Percentiles rank a stretch among this genome's conserved stretches.
These are phyloP conservation scores for Stichopus horrens DNA, from an alignment of 53 echinoderm and acorn worm genomes.

Conservation along the genomic window DNA sequence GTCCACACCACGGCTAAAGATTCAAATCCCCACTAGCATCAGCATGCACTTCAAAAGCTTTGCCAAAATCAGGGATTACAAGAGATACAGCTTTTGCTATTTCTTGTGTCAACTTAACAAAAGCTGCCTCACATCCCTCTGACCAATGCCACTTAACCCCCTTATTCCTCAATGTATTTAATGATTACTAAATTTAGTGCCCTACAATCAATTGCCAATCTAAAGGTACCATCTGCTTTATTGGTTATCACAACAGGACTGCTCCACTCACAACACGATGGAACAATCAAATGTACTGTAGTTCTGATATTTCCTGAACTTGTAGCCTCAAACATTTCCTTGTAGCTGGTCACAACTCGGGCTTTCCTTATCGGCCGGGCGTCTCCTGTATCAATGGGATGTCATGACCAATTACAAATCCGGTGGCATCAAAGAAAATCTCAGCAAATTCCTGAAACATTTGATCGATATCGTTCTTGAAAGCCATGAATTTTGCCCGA, in stretches of 20 bases:
- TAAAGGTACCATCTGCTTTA: neutral
- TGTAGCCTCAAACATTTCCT: neutral
- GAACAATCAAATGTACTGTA: neutral
- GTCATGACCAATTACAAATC: neutral
- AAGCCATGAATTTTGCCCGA: neutral
- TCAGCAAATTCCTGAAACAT: neutral
- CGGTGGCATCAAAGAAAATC: neutral
- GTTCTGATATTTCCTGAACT: neutral
- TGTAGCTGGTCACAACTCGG: neutral
- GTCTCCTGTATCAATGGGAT: constrained; percentile 3
- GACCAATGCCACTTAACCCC: constrained; percentile 12
- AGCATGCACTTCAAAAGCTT: neutral
- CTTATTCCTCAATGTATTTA: neutral
- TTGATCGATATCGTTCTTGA: neutral
- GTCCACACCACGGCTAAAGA: constrained; percentile 65
- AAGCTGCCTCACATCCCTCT: neutral
- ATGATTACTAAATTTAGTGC: neutral
- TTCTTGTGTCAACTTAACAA: neutral
- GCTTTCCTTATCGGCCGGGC: neutral
- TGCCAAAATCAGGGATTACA: neutral
- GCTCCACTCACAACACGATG: neutral
- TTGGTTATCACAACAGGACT: neutral
- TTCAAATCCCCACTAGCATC: constrained; percentile 43
- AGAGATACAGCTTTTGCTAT: neutral
- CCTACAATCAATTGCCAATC: constrained; percentile 2